These are phyloP conservation scores for Lonchura striata DNA, from an alignment of 2,113 vertebrate genomes.

Conservation along the genomic window DNA sequence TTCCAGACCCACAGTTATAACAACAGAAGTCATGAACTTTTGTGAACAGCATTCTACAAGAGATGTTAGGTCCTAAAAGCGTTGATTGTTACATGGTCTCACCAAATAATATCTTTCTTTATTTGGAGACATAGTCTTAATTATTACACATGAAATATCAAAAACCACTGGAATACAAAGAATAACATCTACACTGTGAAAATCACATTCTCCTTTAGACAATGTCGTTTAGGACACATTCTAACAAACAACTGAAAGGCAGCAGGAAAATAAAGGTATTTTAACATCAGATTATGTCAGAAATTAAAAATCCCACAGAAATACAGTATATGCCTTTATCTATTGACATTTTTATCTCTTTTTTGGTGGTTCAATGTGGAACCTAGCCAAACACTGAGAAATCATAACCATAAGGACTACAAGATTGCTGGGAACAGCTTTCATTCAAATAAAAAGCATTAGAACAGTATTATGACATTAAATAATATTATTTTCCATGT, in stretches of 20 bases:
- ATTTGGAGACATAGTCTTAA: not conserved
- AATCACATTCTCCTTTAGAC: not conserved
- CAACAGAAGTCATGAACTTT: not conserved
- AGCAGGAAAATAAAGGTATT: not conserved
- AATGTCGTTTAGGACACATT: not conserved
- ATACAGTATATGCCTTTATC: not conserved
- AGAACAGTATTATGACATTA: not conserved
- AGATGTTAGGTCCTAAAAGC: not conserved
- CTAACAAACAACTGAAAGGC: not conserved
- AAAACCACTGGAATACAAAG: not conserved
- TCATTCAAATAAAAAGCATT: not conserved
- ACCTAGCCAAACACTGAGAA: not conserved
- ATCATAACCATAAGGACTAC: not conserved
- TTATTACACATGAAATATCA: not conserved
- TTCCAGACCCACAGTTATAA: not conserved
- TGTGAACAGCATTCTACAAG: not conserved
- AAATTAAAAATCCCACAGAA: not conserved
- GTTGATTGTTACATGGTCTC: not conserved
- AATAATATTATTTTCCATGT: not conserved
- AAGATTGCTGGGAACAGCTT: not conserved
- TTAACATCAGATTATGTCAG: not conserved
- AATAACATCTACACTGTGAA: not conserved
- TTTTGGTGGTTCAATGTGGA: not conserved
- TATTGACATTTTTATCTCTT: not conserved
- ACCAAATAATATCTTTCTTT: not conserved